Evolutionary conservation across 2,797 vertebrate genomes (phyloP).

Genomic region (Tachyglossus aculeatus): DNA sequence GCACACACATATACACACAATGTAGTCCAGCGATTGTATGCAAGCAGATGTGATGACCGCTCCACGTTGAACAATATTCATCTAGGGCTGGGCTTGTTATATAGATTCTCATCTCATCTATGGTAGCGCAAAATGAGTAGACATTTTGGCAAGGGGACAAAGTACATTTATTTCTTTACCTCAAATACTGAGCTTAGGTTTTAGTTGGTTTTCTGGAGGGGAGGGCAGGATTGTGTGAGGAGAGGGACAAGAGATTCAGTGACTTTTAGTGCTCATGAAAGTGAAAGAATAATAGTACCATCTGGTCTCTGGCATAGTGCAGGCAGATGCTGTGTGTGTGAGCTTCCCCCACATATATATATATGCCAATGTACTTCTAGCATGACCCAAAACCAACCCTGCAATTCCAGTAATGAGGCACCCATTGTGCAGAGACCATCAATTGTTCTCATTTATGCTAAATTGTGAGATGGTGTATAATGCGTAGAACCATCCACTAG

Average conservation of each 20-base stretch:
- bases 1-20: constrained; percentile 57
- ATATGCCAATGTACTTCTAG: constrained; percentile 61
- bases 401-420: constrained; percentile 65
- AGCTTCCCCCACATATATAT: constrained; percentile 51
- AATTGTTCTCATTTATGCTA: constrained; percentile 61
- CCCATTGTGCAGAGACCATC: constrained; percentile 63
- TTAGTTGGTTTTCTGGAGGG: background rate
- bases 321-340: constrained; percentile 32
- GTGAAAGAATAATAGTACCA: constrained; percentile 56
- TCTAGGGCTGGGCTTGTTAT: constrained; percentile 59
- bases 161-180: background rate
- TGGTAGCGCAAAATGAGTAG: constrained; percentile 60
- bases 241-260: constrained; percentile 28
- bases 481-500: constrained; percentile 35
- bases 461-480: constrained; percentile 41
- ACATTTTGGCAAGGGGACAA: constrained; percentile 6
- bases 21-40: constrained; percentile 50
- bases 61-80: constrained; percentile 56
- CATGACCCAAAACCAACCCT: constrained; percentile 67
- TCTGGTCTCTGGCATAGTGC: constrained; percentile 56
- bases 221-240: background rate
- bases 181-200: background rate
- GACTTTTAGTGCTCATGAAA: constrained; percentile 51
- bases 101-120: constrained; percentile 51
- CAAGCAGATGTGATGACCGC: constrained; percentile 63